Conservation (phyloP, 1,140 invertebrate genomes). For the Drosophila lacteicornis region DNA sequence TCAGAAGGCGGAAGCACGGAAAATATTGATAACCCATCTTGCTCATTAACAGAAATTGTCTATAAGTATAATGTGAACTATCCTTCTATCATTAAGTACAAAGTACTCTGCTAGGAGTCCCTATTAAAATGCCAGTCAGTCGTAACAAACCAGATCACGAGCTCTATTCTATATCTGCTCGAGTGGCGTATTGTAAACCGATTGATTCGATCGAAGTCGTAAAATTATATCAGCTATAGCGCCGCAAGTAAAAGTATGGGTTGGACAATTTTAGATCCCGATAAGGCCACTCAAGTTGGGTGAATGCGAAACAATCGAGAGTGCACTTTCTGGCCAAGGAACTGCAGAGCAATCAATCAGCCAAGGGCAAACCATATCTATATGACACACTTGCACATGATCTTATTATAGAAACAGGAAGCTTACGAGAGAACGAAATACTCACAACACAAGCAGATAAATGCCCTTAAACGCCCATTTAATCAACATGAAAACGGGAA, state of each 20-base stretch:
- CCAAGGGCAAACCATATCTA: constrained; percentile 12
- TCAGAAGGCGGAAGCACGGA: too few relatives aligned
- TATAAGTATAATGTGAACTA: background rate
- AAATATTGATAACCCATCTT: background rate
- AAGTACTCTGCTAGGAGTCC: background rate
- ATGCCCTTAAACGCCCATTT: constrained; percentile 43
- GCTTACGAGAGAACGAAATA: constrained; percentile 13
- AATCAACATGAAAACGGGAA: constrained; percentile 34
- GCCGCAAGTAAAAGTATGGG: constrained; percentile 13
- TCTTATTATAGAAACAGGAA: constrained; percentile 45
- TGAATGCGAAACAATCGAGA: constrained; percentile 12
- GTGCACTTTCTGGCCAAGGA: constrained; percentile 21
- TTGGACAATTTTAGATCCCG: constrained; percentile 26
- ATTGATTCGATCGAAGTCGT: constrained; percentile 39
- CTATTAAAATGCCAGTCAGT: constrained; percentile 1
- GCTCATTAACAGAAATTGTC: background rate
- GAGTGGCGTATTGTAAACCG: constrained; percentile 4
- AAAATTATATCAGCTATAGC: constrained; percentile 46
- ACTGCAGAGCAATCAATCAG: background rate
- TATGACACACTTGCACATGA: constrained; percentile 13
- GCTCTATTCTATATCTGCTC: constrained; percentile 22
- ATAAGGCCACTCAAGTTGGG: constrained; percentile 25
- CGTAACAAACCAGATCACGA: constrained; percentile 33
- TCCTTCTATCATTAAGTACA: background rate
- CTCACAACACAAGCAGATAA: constrained; percentile 31